These are phyloP conservation scores for Semotilus atromaculatus DNA, from an alignment of 2,797 vertebrate species.

Conservation along the genomic window DNA sequence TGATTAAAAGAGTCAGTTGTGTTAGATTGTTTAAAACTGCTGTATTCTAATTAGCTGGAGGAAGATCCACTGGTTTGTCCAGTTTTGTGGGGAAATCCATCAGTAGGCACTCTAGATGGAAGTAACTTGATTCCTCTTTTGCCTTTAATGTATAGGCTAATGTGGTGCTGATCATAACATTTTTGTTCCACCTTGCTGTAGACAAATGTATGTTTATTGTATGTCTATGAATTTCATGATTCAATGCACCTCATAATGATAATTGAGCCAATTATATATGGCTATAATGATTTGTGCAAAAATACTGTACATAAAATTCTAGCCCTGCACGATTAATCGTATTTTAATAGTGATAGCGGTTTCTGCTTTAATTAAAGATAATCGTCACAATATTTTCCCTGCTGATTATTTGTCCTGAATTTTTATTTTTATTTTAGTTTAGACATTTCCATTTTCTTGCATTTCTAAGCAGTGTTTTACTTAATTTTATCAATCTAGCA, in stretches of 20 bases:
- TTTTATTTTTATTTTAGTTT: no score
- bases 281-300: neutral
- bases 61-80: slow-evolving; percentile 56
- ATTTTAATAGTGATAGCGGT: neutral
- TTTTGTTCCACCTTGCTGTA: neutral
- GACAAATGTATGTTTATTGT: neutral
- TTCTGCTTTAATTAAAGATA: neutral
- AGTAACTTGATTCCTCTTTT: slow-evolving; percentile 18
- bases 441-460: no score
- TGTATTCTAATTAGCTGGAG: slow-evolving; percentile 8
- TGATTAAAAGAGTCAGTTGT: slow-evolving; percentile 21
- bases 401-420: no score
- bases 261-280: neutral
- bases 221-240: neutral
- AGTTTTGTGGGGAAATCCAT: slow-evolving; percentile 41
- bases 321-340: neutral
- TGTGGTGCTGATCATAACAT: neutral
- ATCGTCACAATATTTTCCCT: no score
- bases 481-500: neutral
- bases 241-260: neutral
- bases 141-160: neutral
- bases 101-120: slow-evolving; percentile 5
- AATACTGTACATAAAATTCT: neutral
- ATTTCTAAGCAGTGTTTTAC: neutral
- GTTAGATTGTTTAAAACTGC: neutral